Conservation (phyloP, 2,113 vertebrate species). For the Plotosus lineatus region DNA sequence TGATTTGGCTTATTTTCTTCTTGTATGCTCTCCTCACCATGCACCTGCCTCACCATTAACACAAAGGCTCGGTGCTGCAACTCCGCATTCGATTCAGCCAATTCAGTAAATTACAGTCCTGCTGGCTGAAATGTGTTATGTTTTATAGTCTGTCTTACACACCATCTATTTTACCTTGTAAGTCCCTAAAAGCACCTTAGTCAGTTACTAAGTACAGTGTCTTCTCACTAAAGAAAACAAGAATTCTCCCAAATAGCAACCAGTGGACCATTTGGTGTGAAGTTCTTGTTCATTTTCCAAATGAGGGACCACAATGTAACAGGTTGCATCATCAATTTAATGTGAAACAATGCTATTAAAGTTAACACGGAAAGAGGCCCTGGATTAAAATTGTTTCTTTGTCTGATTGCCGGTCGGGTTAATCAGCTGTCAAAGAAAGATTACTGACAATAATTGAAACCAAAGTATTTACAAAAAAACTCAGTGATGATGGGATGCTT, state of each 20-base stretch:
- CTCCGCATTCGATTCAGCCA: slow-evolving; percentile 4
- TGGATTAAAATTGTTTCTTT: slow-evolving; percentile 15
- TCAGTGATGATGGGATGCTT: background rate
- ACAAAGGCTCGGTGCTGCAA: background rate
- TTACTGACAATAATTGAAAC: slow-evolving; percentile 16
- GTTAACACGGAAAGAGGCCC: slow-evolving; percentile 1
- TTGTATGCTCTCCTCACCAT: background rate
- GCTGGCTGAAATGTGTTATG: background rate
- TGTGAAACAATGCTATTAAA: slow-evolving; percentile 17
- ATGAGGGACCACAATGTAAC: background rate
- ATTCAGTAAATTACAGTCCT: slow-evolving; percentile 5
- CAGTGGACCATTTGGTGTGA: background rate
- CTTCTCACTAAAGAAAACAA: background rate
- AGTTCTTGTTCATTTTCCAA: slow-evolving; percentile 8
- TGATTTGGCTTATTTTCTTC: slow-evolving; percentile 18
- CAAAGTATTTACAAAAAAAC: slow-evolving; percentile 4
- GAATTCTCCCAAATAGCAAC: background rate
- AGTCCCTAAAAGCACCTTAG: background rate
- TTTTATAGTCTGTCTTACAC: background rate
- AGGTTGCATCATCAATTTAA: background rate
- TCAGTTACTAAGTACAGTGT: background rate
- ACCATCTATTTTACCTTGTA: background rate
- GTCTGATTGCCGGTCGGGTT: slow-evolving; percentile 10
- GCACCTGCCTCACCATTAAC: background rate
- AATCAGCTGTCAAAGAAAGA: slow-evolving; percentile 20